Evolutionary conservation across 2,113 vertebrate genomes (phyloP), one percentile per base, ranked within the genome.

Genomic region (Asarcornis scutulata): DNA sequence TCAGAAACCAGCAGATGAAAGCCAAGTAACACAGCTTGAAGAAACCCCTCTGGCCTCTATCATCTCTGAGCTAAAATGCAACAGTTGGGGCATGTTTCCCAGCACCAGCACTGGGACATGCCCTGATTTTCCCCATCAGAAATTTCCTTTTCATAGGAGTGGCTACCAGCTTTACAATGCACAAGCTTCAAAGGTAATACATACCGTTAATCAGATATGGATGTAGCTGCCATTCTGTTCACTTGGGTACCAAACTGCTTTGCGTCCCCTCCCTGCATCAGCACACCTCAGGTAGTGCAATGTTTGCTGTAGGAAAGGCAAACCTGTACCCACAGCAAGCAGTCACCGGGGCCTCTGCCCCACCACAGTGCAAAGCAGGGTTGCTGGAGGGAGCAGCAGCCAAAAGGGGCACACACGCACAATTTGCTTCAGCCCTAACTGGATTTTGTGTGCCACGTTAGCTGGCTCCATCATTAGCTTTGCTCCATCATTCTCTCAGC

Each of bases 1-100:
- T 67, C n/a, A 67, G 46, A 92, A 94, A 87, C 29, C 42, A 84
- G 32, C 18, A 74, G 38, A 59, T 55, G 59, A 76, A 95, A 89
- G 56, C 21, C 75, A 85, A 75, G 25, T 13, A 79, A 26, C 53
- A 29, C 17, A 55, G 17, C 22, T n/a, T 42, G 48, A 87, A 89
- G 62, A 56, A 75, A 38, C 66, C 34, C 13, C 31, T 34, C 31
- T 73, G 77, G 64, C n/a, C 16, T 87, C 44, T 46, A 2, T 72
- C 44, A 76, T 36, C 29, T 14, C 38, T 13, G 17, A 83, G 50
- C n/a, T 36, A 64, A 66, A 90, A 29, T 17, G 31, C 23, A 23
- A 3, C 77, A 44, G 23, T 21, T 2, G 0, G 34, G 44, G 11
- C 38, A 62, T 0, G 2, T 38, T 80, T 75, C 56, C n/a, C 7